Base-by-base conservation (phyloP, 1,140 invertebrate genomes). In the Tyrophagus putrescentiae region DNA sequence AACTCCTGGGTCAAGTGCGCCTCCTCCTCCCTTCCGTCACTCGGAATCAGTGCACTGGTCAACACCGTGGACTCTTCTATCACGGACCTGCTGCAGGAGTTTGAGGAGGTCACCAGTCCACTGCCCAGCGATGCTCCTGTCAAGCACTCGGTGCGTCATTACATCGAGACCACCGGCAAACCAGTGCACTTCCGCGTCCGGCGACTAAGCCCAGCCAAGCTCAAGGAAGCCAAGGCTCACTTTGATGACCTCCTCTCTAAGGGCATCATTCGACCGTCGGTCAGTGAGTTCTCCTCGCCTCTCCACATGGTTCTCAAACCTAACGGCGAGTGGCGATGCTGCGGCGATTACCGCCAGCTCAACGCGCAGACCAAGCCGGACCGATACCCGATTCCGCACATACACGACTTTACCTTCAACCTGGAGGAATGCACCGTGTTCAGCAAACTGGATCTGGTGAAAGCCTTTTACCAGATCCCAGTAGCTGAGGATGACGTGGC, bases 281-380 rank as follows among this genome's bases (percentile, higher is more conserved):
- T 33, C 13, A 65, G 62, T 31, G 45, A 50, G 9, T 68, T 58
- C 60, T 33, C 64, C 7, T 68, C 67, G 4, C 64, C 60, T n/a
- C 57, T 68, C 5, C 64, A 67, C 57, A 64, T 67, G 56, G 62
- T 69, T 1, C 62, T 58, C 0, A 68, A 68, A 42, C 59, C 54
- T 33, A 27, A 42, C 9, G 29, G n/a, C 32, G 61, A 65, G 1
- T 62, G 52, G 64, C 3, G 57, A 39, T 36, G 53, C 1, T 18
- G 45, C 16, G 64, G 48, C 25, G 64, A 65, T 50, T 65, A 42
- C 39, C 13, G 57, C 0, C 32, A 18, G 1, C 42, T 65, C 11
- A 65, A 65, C 39, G 28, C 52, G n/a, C 28, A 57, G 41, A 65
- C 50, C 11, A 33, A 57, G 2, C 53, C 56, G 54, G 64, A 63